Conservation (phyloP, 1,140 invertebrate species). For the Leptonema lineaticorne region DNA sequence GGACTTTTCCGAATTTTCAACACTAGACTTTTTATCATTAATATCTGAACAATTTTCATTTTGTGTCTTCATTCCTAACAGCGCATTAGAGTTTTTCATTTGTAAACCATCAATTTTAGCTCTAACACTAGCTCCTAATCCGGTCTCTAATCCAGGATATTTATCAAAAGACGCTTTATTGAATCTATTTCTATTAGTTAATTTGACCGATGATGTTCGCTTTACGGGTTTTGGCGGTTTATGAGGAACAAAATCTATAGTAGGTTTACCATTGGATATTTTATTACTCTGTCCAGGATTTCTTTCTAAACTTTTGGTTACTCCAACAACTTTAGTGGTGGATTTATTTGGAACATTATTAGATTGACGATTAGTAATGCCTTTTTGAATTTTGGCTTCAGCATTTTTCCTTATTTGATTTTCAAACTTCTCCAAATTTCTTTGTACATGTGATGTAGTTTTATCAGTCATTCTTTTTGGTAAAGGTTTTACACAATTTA, state of each 20-base stretch:
- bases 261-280: slow-evolving; percentile 54
- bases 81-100: slow-evolving; percentile 47
- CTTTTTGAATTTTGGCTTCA: slow-evolving; percentile 56
- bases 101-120: slow-evolving; percentile 56
- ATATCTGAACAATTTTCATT: not conserved
- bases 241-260: slow-evolving; percentile 59
- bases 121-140: slow-evolving; percentile 53
- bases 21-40: slow-evolving; percentile 20
- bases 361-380: slow-evolving; percentile 55
- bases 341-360: slow-evolving; percentile 39
- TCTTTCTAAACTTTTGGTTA: slow-evolving; percentile 57
- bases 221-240: slow-evolving; percentile 59
- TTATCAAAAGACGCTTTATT: slow-evolving; percentile 36
- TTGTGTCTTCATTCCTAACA: slow-evolving; percentile 16
- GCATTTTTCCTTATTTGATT: slow-evolving; percentile 54
- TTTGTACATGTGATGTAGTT: slow-evolving; percentile 54
- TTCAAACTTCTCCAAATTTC: slow-evolving; percentile 57
- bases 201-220: slow-evolving; percentile 54
- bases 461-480: slow-evolving; percentile 50
- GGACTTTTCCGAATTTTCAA: slow-evolving; percentile 49
- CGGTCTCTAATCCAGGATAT: slow-evolving; percentile 40
- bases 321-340: slow-evolving; percentile 49
- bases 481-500: slow-evolving; percentile 47
- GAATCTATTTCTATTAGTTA: slow-evolving; percentile 53
- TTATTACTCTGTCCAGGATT: slow-evolving; percentile 55